Evolutionary conservation across 1,140 invertebrate species (phyloP), one percentile per base, ranked within the genome.

Genomic region (Drosophila albomicans): DNA sequence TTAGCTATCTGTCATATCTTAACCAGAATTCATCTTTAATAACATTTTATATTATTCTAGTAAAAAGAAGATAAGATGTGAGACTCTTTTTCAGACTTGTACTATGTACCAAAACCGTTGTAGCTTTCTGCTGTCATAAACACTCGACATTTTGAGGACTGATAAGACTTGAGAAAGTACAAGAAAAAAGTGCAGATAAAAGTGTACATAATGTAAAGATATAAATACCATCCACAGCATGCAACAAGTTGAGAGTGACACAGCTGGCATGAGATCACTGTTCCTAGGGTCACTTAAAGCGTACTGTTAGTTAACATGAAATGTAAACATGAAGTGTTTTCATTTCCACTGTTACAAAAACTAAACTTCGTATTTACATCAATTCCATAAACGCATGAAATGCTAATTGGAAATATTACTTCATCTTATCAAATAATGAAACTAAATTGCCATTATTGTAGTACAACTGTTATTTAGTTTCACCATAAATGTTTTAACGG

Each of bases 21-120:
- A 20, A 32, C 28, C n/a, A 32, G 28, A 13, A 32, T 1, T 32
- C 5, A 32, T 32, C n/a, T 54, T 28, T 35, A 46, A 61, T 63
- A 54, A 25, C 59, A 35, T 32, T 7, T 32, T 66, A 25, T 57
- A 58, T 43, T 15, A 45, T 15, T 43, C n/a, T 20, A 28, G 15
- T 57, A 51, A 68, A 15, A 41, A 49, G 49, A 62, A 16, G 10
- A 57, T 62, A 62, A 49, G 4, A 13, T 45, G 20, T 30, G 7
- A 16, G 32, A 25, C 15, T 43, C 3, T 57, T 16, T 35, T 41
- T 15, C 8, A 49, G 46, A 20, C 6, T 25, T 49, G 46, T 20
- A 49, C 16, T 25, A 8, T 49, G 48, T 28, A 49, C 48, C 48
- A 25, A 49, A 49, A 25, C 1, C 10, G 7, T 49, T 25, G 11